phyloP scores from a whole-genome alignment of 2,113 vertebrate genomes.

The Gavialis gangeticus region DNA sequence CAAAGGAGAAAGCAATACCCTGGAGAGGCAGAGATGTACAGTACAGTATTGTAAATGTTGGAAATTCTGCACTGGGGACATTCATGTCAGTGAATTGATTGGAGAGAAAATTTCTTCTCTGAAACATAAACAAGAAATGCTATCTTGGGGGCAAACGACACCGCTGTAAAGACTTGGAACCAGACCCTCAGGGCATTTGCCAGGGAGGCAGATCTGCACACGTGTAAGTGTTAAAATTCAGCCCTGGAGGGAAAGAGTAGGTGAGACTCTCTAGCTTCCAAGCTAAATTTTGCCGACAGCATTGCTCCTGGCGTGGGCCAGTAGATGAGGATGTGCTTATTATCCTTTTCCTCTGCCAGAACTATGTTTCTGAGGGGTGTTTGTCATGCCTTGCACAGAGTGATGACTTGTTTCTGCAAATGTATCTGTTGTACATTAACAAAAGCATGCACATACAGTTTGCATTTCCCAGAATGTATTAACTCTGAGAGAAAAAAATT shows the following conservation, averaged over 20 bases:
- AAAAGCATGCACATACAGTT: background rate
- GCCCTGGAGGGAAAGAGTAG: background rate
- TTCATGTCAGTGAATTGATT: constrained; percentile 49
- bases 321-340: background rate
- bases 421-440: background rate
- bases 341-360: background rate
- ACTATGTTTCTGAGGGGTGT: background rate
- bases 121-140: constrained; percentile 40
- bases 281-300: background rate
- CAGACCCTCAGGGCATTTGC: background rate
- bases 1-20: constrained; percentile 33
- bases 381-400: background rate
- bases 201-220: background rate
- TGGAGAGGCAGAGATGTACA: constrained; percentile 45
- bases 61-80: background rate
- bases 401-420: background rate
- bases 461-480: background rate
- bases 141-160: background rate
- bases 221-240: constrained; percentile 2
- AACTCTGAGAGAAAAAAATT: constrained; percentile 7
- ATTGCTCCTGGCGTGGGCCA: constrained; percentile 13
- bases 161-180: background rate
- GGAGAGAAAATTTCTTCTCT: background rate
- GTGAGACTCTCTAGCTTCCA: background rate
- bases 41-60: background rate